Conservation (phyloP, 1,140 invertebrate genomes). For the Trichonephila inaurata region DNA sequence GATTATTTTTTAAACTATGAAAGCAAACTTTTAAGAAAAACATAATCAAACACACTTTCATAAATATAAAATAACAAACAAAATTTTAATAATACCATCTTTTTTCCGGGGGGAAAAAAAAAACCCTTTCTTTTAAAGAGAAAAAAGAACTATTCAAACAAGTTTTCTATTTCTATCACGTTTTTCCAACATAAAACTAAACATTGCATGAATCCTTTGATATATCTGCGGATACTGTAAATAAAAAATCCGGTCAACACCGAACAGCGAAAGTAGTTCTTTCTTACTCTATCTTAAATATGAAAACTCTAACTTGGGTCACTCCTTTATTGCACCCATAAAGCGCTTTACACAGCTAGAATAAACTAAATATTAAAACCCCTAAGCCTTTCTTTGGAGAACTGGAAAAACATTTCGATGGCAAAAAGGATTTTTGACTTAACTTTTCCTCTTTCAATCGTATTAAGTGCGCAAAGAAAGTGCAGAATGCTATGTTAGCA, state of each 20-base stretch:
- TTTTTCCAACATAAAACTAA: conserved; percentile 2
- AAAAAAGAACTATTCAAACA: not conserved
- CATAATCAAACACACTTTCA: no score
- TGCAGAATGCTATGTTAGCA: no score
- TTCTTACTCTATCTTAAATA: not conserved
- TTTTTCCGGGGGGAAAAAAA: not conserved
- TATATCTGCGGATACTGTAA: not conserved
- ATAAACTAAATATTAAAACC: conserved; percentile 19
- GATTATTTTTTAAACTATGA: no score
- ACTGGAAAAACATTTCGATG: not conserved
- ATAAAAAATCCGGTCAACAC: not conserved
- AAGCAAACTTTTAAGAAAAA: no score
- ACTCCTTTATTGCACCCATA: not conserved
- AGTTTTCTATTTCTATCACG: not conserved
- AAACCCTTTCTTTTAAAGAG: not conserved
- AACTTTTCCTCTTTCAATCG: not conserved
- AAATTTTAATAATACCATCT: no score
- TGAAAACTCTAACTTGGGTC: not conserved
- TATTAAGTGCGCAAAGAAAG: not conserved
- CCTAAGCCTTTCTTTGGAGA: not conserved
- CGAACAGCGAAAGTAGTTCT: not conserved
- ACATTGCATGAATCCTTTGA: not conserved
- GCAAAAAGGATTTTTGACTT: not conserved
- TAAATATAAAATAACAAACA: no score
- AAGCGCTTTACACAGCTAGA: not conserved